phyloP scores from a whole-genome alignment of 2,113 vertebrate genomes.

The Pterophyllum scalare region DNA sequence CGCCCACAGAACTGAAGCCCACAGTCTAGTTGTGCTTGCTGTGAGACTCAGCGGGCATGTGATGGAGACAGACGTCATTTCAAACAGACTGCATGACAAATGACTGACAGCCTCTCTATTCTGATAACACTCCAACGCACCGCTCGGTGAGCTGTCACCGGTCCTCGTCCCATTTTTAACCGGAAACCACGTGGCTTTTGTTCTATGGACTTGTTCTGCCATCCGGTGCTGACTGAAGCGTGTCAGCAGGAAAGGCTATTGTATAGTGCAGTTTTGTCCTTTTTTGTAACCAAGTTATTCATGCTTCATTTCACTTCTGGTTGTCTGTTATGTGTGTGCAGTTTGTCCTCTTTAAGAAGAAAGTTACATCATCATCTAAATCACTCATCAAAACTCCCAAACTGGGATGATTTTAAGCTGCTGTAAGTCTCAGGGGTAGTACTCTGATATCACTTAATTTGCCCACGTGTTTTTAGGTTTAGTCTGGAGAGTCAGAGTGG shows the following conservation, averaged over 20 bases:
- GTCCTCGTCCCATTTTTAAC: background rate
- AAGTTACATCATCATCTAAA: background rate
- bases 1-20: constrained; percentile 27
- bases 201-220: background rate
- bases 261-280: background rate
- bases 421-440: background rate
- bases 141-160: constrained; percentile 26
- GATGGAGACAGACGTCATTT: constrained; percentile 41
- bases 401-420: background rate
- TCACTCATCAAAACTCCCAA: background rate
- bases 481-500: background rate
- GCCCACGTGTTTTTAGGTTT: background rate
- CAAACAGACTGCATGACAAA: background rate
- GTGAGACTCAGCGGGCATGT: background rate
- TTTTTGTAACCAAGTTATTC: background rate
- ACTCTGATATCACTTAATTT: background rate
- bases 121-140: constrained; percentile 23
- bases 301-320: background rate
- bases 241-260: background rate
- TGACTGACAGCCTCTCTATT: constrained; percentile 48
- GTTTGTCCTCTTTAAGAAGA: background rate
- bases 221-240: background rate
- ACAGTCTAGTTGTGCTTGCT: background rate
- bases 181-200: background rate
- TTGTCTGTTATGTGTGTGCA: background rate